Conservation (phyloP, 2,113 vertebrate species). For the Saimiri boliviensis region DNA sequence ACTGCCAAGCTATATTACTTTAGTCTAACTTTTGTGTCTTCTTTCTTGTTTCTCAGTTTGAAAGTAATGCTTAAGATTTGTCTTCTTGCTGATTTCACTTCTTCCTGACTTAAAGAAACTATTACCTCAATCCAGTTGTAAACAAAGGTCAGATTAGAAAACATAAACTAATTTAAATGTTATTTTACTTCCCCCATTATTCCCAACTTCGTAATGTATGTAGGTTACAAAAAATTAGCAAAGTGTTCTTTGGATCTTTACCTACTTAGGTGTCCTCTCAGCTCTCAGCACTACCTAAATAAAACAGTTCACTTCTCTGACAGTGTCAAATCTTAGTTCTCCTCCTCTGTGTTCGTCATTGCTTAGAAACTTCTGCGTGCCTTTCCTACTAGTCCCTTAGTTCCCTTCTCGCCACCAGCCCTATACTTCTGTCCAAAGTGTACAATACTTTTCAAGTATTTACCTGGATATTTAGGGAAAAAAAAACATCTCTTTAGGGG, state of each 20-base stretch:
- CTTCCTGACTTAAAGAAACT: slow-evolving; percentile 51
- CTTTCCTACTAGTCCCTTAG: not conserved
- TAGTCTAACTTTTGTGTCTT: not conserved
- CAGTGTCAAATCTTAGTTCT: not conserved
- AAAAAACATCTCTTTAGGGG: not conserved
- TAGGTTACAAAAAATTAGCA: not conserved
- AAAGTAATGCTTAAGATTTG: slow-evolving; percentile 46
- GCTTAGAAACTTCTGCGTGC: not conserved
- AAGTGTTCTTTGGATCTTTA: not conserved
- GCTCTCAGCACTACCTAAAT: not conserved
- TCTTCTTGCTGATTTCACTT: slow-evolving; percentile 32
- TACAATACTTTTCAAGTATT: not conserved
- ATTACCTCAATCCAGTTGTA: slow-evolving; percentile 49
- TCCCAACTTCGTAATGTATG: not conserved
- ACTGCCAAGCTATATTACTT: not conserved
- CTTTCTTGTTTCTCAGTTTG: slow-evolving; percentile 59
- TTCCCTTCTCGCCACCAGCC: not conserved
- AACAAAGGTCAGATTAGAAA: slow-evolving; percentile 45
- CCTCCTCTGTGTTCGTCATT: not conserved
- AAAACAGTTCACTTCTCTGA: not conserved
- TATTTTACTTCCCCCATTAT: not conserved
- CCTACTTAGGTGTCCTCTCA: not conserved
- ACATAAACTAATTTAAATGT: slow-evolving; percentile 1
- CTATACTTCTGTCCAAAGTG: not conserved
- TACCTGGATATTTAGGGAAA: not conserved